A percentile compares a stretch with the other conserved stretches of the same genome.
phyloP scores from a whole-genome alignment of 2,113 vertebrate genomes.

The Eulemur rufifrons region DNA sequence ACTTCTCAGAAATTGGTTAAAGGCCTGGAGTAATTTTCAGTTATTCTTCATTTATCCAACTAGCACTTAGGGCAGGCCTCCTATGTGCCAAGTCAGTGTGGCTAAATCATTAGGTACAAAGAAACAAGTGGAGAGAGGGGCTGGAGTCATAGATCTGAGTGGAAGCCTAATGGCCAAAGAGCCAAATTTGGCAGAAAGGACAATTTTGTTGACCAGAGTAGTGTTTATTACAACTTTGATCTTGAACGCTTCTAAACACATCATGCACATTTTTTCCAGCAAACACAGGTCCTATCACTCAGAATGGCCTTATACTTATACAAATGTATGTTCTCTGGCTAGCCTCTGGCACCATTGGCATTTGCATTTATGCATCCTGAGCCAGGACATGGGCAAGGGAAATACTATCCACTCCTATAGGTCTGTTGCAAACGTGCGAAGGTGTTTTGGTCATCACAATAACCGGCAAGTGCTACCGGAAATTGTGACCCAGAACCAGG shows the following conservation, averaged over 20 bases:
- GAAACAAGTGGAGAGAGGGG: fast-evolving
- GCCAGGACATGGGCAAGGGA: neutral
- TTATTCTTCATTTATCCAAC: neutral
- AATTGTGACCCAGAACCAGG: neutral
- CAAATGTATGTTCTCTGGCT: neutral
- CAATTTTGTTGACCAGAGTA: neutral
- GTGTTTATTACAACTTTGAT: neutral
- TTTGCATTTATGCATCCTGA: neutral
- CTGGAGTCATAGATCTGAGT: neutral
- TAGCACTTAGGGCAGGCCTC: neutral
- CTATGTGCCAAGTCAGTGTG: neutral
- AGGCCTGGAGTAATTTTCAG: neutral
- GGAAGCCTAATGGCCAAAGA: neutral
- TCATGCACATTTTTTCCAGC: neutral
- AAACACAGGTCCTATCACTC: neutral
- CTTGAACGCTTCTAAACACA: neutral
- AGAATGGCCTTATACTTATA: neutral
- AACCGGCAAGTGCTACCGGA: neutral
- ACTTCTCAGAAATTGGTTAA: neutral
- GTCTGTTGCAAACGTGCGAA: neutral
- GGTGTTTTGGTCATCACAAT: neutral
- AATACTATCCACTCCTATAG: neutral
- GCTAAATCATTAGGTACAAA: neutral
- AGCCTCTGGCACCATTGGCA: neutral
- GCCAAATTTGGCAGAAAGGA: neutral